Base-by-base conservation (phyloP, 2,113 vertebrate species). In the Sinocyclocheilus maitianheensis region DNA sequence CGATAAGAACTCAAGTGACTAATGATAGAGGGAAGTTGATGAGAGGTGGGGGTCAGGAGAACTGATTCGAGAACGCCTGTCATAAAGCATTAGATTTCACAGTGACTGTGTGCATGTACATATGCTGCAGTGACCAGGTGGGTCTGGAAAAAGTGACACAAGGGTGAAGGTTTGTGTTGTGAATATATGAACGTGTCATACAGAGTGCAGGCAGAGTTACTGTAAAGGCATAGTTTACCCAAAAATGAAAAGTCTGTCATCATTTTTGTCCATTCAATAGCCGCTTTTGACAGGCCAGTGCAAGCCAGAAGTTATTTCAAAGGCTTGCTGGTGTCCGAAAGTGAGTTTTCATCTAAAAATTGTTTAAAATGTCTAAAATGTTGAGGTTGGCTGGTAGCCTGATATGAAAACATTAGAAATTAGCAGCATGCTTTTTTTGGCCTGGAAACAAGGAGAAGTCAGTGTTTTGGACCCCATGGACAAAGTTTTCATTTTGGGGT, bases 51-150 rank as follows among this genome's bases (percentile, higher is more conserved):
- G 60, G 60, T 65, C 72, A 78, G 11, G 58, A 40, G 43, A 76
- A 81, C 55, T 81, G 55, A 81, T 46, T 77, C n/a, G 55, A 85
- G 77, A 81, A 48, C 8, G 24, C 55, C 77, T 87, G 83, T 85
- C 83, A 65, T 84, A 51, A 75, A 37, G 43, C 60, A 84, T 84
- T 84, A 84, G n/a, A 40, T 48, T 53, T 34, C 7, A 37, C 67
- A 62, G 24, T 77, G 46, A 40, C 30, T 43, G 16, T 78, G 80
- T 83, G 58, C 34, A 16, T 20, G 48, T 87, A 43, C 34, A n/a
- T 26, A 43, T 76, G 74, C 37, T 80, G 58, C 22, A 79, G 55
- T n/a, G 22, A n/a, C 13, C 11, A 43, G 78, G 63, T 46, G 37
- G 78, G 37, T 46, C 13, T 46, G 76, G 18, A 65, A 30, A 80